Evolutionary conservation across 1,140 invertebrate species (phyloP), one percentile per base, ranked within the genome.

Genomic region (Scaptomyza pallida): DNA sequence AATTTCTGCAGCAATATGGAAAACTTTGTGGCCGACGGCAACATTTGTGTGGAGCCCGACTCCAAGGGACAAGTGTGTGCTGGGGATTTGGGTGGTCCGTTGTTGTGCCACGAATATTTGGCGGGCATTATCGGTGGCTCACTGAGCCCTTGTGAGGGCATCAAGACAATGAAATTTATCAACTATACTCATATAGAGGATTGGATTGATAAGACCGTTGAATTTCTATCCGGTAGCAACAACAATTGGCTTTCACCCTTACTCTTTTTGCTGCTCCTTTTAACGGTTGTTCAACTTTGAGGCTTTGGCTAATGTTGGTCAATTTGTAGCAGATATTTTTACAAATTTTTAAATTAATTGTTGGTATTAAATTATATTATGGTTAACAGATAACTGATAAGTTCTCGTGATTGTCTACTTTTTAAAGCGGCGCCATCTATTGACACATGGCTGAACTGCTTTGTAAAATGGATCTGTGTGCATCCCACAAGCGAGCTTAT

Each of bases 51-150:
- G 9, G 4, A 45, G 15, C 69, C 76, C 8, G 5, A 21, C 0
- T 8, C 1, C 0, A 30, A 33, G 0, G 81, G 61, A 1, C 2
- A 41, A n/a, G 0, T 70, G 0, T 85, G 80, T 35, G 56, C 81
- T 13, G 80, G 80, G 2, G 80, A 85, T 45, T 52, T 86, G 64
- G 80, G 80, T 10, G 81, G 76, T 0, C 80, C 80, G 0, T 26
- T 85, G 0, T 41, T 85, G 1, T 85, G 80, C 13, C 0, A 26
- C 0, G 69, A 56, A 0, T 19, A 12, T 1, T 45, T 85, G 17
- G 41, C 17, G 2, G 80, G 80, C 4, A 21, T 85, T 26, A 77
- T 86, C 57, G 61, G 61, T 1, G 80, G 81, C 21, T 6, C n/a
- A 12, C 10, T 62, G 50, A 12, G 44, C 10, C 23, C 23, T 26